A percentile compares a stretch with the other conserved stretches of the same genome.
phyloP scores from a whole-genome alignment of 2,888 invertebrate genomes.

The Beris chalybata region DNA sequence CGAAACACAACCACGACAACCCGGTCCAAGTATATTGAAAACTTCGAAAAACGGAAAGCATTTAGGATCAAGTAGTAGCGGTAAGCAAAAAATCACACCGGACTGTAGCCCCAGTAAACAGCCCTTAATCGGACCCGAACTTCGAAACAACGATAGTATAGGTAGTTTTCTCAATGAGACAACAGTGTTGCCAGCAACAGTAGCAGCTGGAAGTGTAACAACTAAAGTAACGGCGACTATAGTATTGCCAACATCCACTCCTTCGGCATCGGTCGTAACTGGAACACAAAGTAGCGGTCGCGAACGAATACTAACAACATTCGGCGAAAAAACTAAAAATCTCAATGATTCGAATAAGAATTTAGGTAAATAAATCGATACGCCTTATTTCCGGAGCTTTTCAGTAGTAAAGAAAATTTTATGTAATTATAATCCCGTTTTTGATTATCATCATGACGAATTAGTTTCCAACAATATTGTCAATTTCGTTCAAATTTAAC shows the following conservation, averaged over 20 bases:
- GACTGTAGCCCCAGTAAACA: constrained; percentile 48
- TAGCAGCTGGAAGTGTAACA: constrained; percentile 5
- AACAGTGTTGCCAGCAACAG: constrained; percentile 5
- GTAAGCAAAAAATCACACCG: constrained; percentile 32
- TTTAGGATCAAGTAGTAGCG: constrained; percentile 21
- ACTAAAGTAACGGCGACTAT: constrained; percentile 33
- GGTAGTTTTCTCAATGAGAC: constrained; percentile 44
- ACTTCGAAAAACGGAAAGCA: constrained; percentile 39
- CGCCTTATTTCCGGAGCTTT: no score
- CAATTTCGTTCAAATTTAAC: no score
- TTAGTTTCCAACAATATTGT: no score
- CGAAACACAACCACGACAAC: constrained; percentile 43
- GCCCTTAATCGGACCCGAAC: constrained; percentile 46
- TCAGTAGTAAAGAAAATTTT: no score
- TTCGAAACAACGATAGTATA: constrained; percentile 44
- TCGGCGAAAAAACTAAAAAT: constrained; percentile 4
- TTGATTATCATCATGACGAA: no score
- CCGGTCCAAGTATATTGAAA: constrained; percentile 58
- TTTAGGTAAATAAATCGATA: no score
- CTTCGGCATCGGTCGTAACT: constrained; percentile 13
- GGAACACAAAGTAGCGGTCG: background rate
- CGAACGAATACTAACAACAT: constrained; percentile 15
- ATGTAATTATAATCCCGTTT: no score
- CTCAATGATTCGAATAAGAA: no score
- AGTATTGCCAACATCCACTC: constrained; percentile 1